Percentiles rank a stretch among this genome's conserved stretches.
These are phyloP conservation scores for Paratilapia polleni DNA, from an alignment of 2,113 vertebrate genomes.

Conservation along the genomic window DNA sequence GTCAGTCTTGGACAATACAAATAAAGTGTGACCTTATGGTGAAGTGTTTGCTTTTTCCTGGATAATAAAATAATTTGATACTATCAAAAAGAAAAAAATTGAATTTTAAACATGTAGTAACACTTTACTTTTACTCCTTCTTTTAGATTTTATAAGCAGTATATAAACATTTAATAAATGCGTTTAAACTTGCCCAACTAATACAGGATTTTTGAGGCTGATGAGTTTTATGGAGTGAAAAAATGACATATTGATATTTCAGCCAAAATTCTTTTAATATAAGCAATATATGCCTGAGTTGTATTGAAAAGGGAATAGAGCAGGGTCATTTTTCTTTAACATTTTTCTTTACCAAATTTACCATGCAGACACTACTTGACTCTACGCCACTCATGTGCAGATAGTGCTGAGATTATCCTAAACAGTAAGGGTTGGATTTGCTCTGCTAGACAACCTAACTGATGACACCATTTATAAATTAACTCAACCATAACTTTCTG, in stretches of 20 bases:
- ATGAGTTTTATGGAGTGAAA: not conserved
- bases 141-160: not conserved
- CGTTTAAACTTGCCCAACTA: not conserved
- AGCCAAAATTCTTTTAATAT: not conserved
- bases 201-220: not conserved
- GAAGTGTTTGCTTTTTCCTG: conserved; percentile 7
- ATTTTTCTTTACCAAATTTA: no score
- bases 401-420: not conserved
- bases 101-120: no score
- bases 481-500: not conserved
- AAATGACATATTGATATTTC: not conserved
- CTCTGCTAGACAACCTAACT: not conserved
- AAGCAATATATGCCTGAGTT: no score
- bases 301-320: no score
- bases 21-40: conserved; percentile 3
- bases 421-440: not conserved
- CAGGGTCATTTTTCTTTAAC: not conserved
- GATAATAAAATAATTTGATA: not conserved
- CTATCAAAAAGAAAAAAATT: not conserved
- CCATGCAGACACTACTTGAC: not conserved
- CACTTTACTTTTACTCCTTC: not conserved
- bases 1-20: conserved; percentile 2
- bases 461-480: not conserved
- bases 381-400: not conserved
- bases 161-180: not conserved